Base-by-base conservation (phyloP, 2,113 vertebrate genomes). In the Pholis gunnellus region DNA sequence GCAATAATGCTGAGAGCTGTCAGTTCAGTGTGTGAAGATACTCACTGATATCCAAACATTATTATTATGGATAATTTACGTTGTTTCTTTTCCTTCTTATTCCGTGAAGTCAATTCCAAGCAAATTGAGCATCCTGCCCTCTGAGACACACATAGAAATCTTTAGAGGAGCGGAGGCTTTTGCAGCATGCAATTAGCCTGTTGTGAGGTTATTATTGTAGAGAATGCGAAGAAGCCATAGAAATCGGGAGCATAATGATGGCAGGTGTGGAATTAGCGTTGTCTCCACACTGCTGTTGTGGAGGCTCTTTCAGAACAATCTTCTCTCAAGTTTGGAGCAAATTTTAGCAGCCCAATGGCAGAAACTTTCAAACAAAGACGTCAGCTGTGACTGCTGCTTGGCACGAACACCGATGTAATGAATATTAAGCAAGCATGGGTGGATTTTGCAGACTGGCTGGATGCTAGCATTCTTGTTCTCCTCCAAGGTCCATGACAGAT, bases 221-320 rank as follows among this genome's bases (percentile, higher is more conserved):
- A 83, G 70, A 79, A 78, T 89, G 31, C 44, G 85, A 78, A 36
- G 79, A 87, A 78, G 67, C 83, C 50, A 85, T 71, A 50, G 50
- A 88, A 86, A 90, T 85, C 6, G 25, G 72, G 57, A 69, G 68
- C 81, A 77, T 79, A 93, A 89, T 91, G 82, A 81, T 25, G 75
- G 89, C 92, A 93, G 88, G 91, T 93, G 90, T 85, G 76, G 87
- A 88, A 89, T 88, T 83, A 83, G 75, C 68, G 46, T 72, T 77
- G 40, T 89, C 68, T 73, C 69, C 65, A 72, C 70, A 34, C 59
- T n/a, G 42, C 59, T 75, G 79, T 46, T 40, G 65, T 79, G 71
- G 38, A 77, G 84, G 83, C 75, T 5, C 66, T 75, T 73, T 63
- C 54, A 65, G 61, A 85, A 78, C 76, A 79, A 76, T 66, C 57